These are phyloP conservation scores for Dryas iulia DNA, from an alignment of 1,140 invertebrate genomes.

Conservation along the genomic window DNA sequence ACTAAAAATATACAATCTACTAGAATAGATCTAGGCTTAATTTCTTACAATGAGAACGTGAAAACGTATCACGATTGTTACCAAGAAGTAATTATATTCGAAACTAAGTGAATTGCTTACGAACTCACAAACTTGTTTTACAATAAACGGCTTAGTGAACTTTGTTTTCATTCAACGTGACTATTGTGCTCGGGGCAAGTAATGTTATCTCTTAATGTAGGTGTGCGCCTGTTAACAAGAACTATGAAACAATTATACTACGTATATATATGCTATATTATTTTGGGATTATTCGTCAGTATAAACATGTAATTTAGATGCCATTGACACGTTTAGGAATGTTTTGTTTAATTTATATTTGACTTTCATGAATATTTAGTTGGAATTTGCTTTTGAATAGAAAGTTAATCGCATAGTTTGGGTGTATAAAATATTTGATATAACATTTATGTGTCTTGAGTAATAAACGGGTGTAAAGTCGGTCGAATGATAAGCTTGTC, in stretches of 20 bases:
- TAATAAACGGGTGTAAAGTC: too few relatives aligned
- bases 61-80: constrained; percentile 39
- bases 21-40: too few relatives aligned
- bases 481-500: too few relatives aligned
- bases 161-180: constrained; percentile 51
- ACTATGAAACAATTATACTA: constrained; percentile 6
- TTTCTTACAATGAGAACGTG: too few relatives aligned
- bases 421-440: not conserved
- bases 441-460: too few relatives aligned
- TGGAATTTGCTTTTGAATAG: not conserved
- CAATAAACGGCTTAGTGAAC: constrained; percentile 59
- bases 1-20: too few relatives aligned
- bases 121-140: constrained; percentile 63
- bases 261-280: not conserved
- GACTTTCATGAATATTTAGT: not conserved
- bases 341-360: not conserved
- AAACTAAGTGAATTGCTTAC: constrained; percentile 63
- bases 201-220: constrained; percentile 7
- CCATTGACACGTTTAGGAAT: not conserved
- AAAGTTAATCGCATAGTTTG: not conserved
- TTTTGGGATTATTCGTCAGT: not conserved
- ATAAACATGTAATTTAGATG: not conserved
- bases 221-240: not conserved
- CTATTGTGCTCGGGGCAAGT: constrained; percentile 4
- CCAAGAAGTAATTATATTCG: constrained; percentile 62